These are phyloP conservation scores for Gnathonemus longibarbis DNA, from an alignment of 2,113 vertebrate genomes.

Conservation along the genomic window DNA sequence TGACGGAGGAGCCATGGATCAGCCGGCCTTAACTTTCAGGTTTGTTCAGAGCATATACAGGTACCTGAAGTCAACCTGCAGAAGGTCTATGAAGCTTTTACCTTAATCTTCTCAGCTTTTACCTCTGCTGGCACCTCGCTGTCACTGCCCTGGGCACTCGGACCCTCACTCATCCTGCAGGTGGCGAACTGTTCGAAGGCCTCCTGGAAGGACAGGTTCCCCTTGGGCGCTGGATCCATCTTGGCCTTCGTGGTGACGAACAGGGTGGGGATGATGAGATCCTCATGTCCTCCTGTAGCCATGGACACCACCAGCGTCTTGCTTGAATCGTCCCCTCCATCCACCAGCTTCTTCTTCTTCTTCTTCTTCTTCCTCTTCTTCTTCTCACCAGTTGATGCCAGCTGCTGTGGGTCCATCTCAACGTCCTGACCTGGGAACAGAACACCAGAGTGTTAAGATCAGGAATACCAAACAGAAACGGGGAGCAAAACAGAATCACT, in stretches of 20 bases:
- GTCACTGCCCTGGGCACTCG: slow-evolving; percentile 19
- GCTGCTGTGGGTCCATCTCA: slow-evolving; percentile 29
- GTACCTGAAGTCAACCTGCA: neutral
- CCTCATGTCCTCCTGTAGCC: slow-evolving; percentile 37
- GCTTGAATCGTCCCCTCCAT: neutral
- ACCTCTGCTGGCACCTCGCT: slow-evolving; percentile 20
- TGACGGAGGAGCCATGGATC: neutral
- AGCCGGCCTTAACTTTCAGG: neutral
- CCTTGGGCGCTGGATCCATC: slow-evolving; percentile 47
- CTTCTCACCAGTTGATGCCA: slow-evolving; percentile 29
- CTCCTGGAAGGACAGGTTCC: slow-evolving; percentile 66
- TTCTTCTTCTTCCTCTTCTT: slow-evolving; percentile 41
- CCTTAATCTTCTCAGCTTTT: slow-evolving; percentile 32
- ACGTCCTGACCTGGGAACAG: slow-evolving; percentile 22
- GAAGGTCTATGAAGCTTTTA: slow-evolving; percentile 16
- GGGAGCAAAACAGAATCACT: neutral
- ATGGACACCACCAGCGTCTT: fast-evolving
- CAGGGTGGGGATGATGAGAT: slow-evolving; percentile 66
- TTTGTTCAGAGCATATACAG: neutral
- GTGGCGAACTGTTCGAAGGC: slow-evolving; percentile 69
- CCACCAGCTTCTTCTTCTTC: slow-evolving; percentile 43
- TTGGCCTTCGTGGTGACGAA: slow-evolving; percentile 60
- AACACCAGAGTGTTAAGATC: neutral
- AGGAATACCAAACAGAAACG: neutral
- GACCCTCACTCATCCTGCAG: slow-evolving; percentile 27